phyloP scores from a whole-genome alignment of 2,888 invertebrate species.

The Achlya flavicornis region DNA sequence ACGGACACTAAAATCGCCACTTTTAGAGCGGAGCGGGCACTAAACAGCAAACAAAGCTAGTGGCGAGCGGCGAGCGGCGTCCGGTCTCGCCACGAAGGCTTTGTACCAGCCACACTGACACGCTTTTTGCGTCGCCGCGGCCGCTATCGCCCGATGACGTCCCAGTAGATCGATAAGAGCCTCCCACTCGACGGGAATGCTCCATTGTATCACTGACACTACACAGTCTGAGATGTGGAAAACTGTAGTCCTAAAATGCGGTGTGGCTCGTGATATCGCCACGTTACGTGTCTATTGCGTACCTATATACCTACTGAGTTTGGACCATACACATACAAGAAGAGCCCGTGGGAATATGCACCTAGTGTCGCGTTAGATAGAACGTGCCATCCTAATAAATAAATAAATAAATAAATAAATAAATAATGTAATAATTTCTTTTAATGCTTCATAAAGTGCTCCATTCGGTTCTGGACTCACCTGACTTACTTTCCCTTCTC shows the following conservation, averaged over 20 bases:
- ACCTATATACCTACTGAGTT: slow-evolving; percentile 10
- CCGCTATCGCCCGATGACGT: slow-evolving; percentile 82
- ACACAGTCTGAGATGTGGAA: slow-evolving; percentile 79
- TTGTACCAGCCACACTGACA: slow-evolving; percentile 79
- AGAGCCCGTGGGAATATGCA: slow-evolving; percentile 13
- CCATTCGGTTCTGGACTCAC: too few species aligned
- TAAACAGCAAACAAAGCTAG: slow-evolving; percentile 79
- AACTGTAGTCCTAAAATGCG: slow-evolving; percentile 73
- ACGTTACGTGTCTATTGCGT: slow-evolving; percentile 32
- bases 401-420: too few species aligned
- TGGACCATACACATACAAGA: slow-evolving; percentile 1
- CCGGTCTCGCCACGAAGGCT: slow-evolving; percentile 78
- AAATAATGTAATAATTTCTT: too few species aligned
- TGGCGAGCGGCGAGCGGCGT: slow-evolving; percentile 75
- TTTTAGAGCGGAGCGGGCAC: slow-evolving; percentile 70
- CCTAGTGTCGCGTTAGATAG: background rate
- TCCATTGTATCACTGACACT: slow-evolving; percentile 80
- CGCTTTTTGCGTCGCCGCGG: slow-evolving; percentile 79
- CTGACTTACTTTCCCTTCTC: too few species aligned
- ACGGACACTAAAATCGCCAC: slow-evolving; percentile 71
- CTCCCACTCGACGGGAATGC: slow-evolving; percentile 78
- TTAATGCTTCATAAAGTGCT: too few species aligned
- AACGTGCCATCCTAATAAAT: background rate
- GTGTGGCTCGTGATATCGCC: slow-evolving; percentile 51
- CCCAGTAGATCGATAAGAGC: slow-evolving; percentile 82